phyloP scores from a whole-genome alignment of 2,797 vertebrate species.

The Steatocranus sp. region DNA sequence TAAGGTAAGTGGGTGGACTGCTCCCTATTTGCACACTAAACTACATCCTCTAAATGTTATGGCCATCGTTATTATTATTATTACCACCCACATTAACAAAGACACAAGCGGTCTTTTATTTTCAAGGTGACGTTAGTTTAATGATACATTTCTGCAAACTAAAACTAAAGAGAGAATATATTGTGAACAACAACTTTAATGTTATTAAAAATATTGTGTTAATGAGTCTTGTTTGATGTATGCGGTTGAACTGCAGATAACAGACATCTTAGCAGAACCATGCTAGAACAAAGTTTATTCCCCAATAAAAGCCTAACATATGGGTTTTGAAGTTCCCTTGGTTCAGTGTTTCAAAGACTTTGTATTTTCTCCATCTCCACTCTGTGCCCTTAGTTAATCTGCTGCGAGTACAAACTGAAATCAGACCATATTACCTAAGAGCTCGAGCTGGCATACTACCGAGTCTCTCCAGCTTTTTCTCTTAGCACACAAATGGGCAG shows the following conservation, averaged over 20 bases:
- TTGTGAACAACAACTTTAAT: not conserved
- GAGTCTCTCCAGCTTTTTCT: constrained; percentile 1
- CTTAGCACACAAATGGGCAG: not conserved
- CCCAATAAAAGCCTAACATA: not conserved
- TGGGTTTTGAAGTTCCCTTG: not conserved
- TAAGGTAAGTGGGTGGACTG: constrained; percentile 29
- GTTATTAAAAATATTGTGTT: not conserved
- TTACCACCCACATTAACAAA: not conserved
- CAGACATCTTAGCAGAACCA: not conserved
- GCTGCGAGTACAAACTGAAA: constrained; percentile 7
- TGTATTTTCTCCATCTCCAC: not conserved
- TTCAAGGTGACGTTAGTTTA: not conserved
- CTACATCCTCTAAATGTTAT: not conserved
- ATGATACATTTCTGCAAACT: not conserved
- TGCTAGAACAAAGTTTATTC: not conserved
- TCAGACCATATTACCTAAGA: constrained; percentile 18
- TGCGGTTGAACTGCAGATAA: not conserved
- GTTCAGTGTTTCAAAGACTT: not conserved
- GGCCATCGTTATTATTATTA: not conserved
- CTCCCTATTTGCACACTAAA: constrained; percentile 5
- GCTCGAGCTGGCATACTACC: not conserved
- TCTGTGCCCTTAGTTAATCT: not conserved
- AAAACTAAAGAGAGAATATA: not conserved
- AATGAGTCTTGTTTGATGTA: not conserved
- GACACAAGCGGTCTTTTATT: not conserved